Conservation (phyloP, 2,797 vertebrate genomes). For the Centropyge bicolor region DNA sequence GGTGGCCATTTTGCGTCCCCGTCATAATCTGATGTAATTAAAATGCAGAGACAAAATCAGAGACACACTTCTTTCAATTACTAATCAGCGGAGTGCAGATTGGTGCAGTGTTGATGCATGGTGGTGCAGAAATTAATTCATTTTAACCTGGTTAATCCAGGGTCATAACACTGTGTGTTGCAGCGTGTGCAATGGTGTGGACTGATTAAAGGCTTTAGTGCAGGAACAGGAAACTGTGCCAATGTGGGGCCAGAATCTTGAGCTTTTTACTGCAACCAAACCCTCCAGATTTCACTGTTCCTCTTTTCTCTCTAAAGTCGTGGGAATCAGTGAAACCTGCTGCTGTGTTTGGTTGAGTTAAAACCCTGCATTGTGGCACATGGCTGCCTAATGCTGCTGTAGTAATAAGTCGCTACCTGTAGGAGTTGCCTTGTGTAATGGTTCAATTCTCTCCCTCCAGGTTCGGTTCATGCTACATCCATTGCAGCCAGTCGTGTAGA, state of each 20-base stretch:
- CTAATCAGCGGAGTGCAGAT: conserved; percentile 62
- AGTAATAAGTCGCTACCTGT: neutral
- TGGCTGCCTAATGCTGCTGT: conserved; percentile 37
- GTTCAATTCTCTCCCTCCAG: conserved; percentile 73
- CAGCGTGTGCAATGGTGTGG: conserved; percentile 63
- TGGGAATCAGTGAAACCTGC: conserved; percentile 36
- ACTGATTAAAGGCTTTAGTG: conserved; percentile 48
- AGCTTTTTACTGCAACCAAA: conserved; percentile 55
- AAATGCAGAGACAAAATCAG: conserved; percentile 20
- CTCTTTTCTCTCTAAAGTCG: neutral
- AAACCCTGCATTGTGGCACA: conserved; percentile 48
- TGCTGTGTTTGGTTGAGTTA: conserved; percentile 43
- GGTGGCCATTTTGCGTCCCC: conserved; percentile 45
- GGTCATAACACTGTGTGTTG: conserved; percentile 56
- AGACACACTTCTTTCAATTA: conserved; percentile 22
- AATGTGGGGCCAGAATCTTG: conserved; percentile 31
- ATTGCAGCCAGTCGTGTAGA: conserved; percentile 98
- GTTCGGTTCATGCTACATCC: conserved; percentile 96
- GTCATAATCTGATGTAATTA: conserved; percentile 25
- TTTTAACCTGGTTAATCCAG: conserved; percentile 55
- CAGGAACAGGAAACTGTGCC: conserved; percentile 38
- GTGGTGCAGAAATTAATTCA: conserved; percentile 41
- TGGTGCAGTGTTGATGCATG: conserved; percentile 65
- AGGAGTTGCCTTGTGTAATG: neutral
- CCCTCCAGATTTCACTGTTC: conserved; percentile 25